These are phyloP conservation scores for Allygus modestus DNA, from an alignment of 2,888 invertebrate species.

Conservation along the genomic window DNA sequence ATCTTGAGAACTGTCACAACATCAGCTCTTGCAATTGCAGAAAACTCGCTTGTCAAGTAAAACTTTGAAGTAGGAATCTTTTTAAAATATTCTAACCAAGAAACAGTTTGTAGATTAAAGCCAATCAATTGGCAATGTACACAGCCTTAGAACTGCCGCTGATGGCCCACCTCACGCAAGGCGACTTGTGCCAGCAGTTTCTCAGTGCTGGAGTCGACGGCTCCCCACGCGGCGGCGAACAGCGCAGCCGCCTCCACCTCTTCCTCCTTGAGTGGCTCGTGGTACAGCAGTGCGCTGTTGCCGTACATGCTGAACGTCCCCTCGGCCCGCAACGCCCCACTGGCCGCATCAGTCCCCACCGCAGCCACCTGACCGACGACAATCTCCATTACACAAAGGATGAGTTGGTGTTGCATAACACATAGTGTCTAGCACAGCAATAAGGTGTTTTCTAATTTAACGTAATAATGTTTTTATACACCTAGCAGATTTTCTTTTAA, in stretches of 20 bases:
- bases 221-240: slow-evolving; percentile 73
- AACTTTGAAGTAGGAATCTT: no score
- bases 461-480: no score
- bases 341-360: neutral
- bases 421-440: no score
- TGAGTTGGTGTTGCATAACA: neutral
- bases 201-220: slow-evolving; percentile 76
- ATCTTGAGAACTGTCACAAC: no score
- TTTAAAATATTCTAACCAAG: no score
- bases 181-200: slow-evolving; percentile 72
- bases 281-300: slow-evolving; percentile 65
- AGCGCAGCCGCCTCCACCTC: slow-evolving; percentile 65
- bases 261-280: slow-evolving; percentile 67
- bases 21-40: no score
- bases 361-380: neutral
- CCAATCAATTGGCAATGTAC: no score
- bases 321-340: neutral
- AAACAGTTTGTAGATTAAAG: no score
- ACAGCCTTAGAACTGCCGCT: no score
- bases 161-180: slow-evolving; percentile 59
- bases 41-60: no score
- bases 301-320: slow-evolving; percentile 44
- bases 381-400: neutral
- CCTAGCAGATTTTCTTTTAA: no score
- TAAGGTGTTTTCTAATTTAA: no score